Conservation (phyloP, 2,797 vertebrate species). For the Alosa sapidissima region DNA sequence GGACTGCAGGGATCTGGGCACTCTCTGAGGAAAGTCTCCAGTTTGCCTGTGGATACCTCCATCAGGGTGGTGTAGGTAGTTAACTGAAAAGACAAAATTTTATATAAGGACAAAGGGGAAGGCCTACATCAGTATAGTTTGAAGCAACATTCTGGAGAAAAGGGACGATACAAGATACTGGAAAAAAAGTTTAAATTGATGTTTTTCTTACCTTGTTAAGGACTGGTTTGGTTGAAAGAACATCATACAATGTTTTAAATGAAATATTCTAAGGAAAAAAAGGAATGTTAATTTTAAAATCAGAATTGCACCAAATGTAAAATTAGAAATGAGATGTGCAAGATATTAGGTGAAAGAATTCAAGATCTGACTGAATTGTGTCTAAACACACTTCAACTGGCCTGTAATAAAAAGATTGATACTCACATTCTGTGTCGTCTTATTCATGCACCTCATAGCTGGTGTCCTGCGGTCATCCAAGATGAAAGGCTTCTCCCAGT, state of each 20-base stretch:
- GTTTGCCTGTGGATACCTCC: constrained; percentile 76
- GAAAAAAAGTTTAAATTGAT: not conserved
- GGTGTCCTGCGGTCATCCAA: constrained; percentile 90
- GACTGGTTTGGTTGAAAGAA: constrained; percentile 96
- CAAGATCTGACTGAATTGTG: not conserved
- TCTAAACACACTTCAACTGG: not conserved
- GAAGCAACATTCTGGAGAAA: not conserved
- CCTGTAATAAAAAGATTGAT: not conserved
- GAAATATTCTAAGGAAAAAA: constrained; percentile 79
- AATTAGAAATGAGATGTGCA: not conserved
- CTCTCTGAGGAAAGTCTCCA: constrained; percentile 87
- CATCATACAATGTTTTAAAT: constrained; percentile 80
- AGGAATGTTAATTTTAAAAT: not conserved
- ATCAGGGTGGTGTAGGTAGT: constrained; percentile 92
- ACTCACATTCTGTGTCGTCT: constrained; percentile 81
- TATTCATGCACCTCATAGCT: constrained; percentile 87
- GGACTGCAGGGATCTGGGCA: constrained; percentile 92
- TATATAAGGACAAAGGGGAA: not conserved
- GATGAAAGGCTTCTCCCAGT: constrained; percentile 88
- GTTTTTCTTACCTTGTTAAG: constrained; percentile 89
- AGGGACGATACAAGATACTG: not conserved
- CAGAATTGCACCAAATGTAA: not conserved
- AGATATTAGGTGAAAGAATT: not conserved
- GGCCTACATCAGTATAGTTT: not conserved
- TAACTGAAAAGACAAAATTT: constrained; percentile 71